Evolutionary conservation across 1,140 invertebrate species (phyloP), one percentile per base, ranked within the genome.

Genomic region (Drosophila watanabei): DNA sequence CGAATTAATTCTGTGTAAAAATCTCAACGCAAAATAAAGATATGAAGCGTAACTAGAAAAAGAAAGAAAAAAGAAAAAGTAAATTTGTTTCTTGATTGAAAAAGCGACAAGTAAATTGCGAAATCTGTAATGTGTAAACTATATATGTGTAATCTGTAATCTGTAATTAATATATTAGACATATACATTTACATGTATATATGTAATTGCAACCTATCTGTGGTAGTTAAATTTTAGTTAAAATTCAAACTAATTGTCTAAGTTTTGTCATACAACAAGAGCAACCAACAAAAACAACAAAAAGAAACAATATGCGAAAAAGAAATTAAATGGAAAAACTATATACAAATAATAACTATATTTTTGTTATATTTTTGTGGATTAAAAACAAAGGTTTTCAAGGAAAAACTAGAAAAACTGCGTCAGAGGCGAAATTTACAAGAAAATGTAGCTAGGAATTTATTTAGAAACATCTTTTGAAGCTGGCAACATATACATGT

Each of bases 141-240:
- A 56, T 71, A 52, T 52, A 46, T 71, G 64, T 72, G 68, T 59
- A 56, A 72, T 45, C 66, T 72, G 57, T 72, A 72, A 69, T 78
- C 62, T 79, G 41, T 78, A 78, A 78, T 61, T 78, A 69, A 79
- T 62, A 78, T 63, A 73, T 60, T 69, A 65, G 59, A 68, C 61
- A 60, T 80, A 66, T 68, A 72, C 68, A 61, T 71, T 64, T 69
- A 70, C 61, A 86, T 86, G 57, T 73, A 59, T 80, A 46, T 80
- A 86, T 86, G 76, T 91, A 92, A 92, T 92, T 89, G 91, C 91
- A 92, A 92, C 91, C 91, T 92, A 92, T 92, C 91, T 92, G 91
- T 92, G 91, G 91, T 92, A 92, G 91, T 92, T 92, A 92, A 91
- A 91, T 92, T 92, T 92, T 92, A 92, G 91, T 92, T 88, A 89